Conservation (phyloP, 2,113 vertebrate species). For the Bubo bubo region DNA sequence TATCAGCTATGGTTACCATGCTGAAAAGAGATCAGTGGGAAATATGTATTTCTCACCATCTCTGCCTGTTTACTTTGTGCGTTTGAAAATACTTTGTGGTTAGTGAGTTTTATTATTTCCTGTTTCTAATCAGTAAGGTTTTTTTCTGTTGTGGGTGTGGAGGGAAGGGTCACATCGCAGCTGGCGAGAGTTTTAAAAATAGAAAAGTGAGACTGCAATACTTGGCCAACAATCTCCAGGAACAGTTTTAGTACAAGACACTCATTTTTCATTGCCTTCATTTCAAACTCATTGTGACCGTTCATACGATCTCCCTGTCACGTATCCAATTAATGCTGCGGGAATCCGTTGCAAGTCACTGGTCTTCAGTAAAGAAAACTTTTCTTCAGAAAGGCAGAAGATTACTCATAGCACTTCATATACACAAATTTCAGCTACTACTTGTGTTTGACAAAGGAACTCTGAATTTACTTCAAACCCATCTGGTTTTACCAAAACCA, state of each 20-base stretch:
- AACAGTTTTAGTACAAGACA: background rate
- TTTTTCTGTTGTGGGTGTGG: background rate
- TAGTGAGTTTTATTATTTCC: slow-evolving; percentile 44
- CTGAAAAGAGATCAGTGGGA: slow-evolving; percentile 27
- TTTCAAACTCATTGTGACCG: background rate
- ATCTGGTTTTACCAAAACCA: background rate
- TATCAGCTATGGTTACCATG: background rate
- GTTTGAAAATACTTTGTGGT: slow-evolving; percentile 10
- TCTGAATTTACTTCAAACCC: background rate
- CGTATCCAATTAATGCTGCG: accelerated
- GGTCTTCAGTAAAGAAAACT: background rate
- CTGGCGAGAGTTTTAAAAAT: slow-evolving; percentile 9
- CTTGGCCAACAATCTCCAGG: background rate
- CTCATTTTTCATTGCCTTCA: background rate
- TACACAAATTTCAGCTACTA: background rate
- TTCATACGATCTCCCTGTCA: background rate
- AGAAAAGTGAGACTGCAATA: background rate
- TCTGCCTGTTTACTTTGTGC: background rate
- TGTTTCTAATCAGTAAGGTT: background rate
- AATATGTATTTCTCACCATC: background rate
- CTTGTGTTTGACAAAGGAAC: background rate
- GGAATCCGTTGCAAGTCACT: background rate
- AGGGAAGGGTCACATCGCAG: slow-evolving; percentile 3
- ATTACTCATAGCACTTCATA: background rate
- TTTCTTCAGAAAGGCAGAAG: background rate